Base-by-base conservation (phyloP, 2,113 vertebrate species). In the Vicugna pacos region DNA sequence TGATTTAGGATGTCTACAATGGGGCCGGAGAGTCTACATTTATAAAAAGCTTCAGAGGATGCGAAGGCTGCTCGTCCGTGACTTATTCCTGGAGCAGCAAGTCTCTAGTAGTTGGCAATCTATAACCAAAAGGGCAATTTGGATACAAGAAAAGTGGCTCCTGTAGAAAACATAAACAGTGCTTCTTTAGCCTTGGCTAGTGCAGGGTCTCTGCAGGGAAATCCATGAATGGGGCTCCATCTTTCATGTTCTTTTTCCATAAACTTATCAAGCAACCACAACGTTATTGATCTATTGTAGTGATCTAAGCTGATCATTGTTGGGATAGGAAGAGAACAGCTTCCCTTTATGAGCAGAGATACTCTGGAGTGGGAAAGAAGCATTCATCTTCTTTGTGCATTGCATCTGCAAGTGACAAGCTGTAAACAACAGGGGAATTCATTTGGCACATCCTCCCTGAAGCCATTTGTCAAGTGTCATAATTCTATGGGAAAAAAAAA, bases 391-490 rank as follows among this genome's bases (percentile, higher is more conserved):
- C n/a, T 65, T 79, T 93, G 26, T 42, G 9, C 10, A 52, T 77
- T 60, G 58, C 42, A 56, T 26, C 42, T 56, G 70, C 54, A 38
- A 84, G 67, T n/a, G 35, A 85, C 79, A 84, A 93, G 62, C 72
- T 46, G 62, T 94, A 89, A 93, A 91, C 69, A 97, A 46, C 92
- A 93, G 64, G 56, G 46, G 62, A 91, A 88, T 48, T 91, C 76
- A 69, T 87, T 90, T 87, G 72, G 89, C 81, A 64, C n/a, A 72
- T 84, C 77, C 72, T 80, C 62, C 89, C 62, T 26, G 7, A 48
- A 93, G 86, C 32, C 62, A 94, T 93, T 96, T 93, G 72, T 96
- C 86, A 88, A 48, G 58, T 95, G 86, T 93, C 96, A 93, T 62
- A 93, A 72, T 50, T 30, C 20, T 60, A 85, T n/a, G 35, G 15